Percentiles rank a stretch among this genome's conserved stretches.
Conservation (phyloP, 2,797 vertebrate species). For the Acanthurus leucopareius region DNA sequence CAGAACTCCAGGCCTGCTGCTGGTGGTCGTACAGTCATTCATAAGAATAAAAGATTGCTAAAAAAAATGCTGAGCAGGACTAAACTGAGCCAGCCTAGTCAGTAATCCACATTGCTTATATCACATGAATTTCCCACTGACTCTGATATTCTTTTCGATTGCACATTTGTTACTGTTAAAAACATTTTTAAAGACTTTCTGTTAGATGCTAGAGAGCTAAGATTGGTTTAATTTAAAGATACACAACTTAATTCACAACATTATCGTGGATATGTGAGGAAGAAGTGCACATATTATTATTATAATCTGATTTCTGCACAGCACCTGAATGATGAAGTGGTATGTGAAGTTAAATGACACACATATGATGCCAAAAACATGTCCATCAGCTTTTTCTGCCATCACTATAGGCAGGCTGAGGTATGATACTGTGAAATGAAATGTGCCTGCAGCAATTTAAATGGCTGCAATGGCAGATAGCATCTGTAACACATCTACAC, state of each 20-base stretch:
- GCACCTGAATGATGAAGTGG: not conserved
- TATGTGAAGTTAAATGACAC: constrained; percentile 2
- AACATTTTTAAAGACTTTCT: not conserved
- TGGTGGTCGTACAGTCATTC: constrained; percentile 49
- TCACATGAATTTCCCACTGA: constrained; percentile 44
- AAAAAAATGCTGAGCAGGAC: constrained; percentile 64
- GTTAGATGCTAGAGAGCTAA: not conserved
- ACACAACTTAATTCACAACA: not conserved
- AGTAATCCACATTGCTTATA: constrained; percentile 59
- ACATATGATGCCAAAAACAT: constrained; percentile 4
- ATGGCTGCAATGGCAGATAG: constrained; percentile 59
- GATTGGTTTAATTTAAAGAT: not conserved
- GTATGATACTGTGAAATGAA: constrained; percentile 58
- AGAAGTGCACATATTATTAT: not conserved
- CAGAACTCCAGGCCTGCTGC: constrained; percentile 45
- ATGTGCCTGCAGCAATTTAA: constrained; percentile 58
- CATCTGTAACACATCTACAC: constrained; percentile 51
- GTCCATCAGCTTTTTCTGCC: constrained; percentile 18
- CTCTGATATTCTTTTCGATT: constrained; percentile 30
- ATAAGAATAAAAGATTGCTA: constrained; percentile 62
- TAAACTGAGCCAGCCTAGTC: constrained; percentile 52
- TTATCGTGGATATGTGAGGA: not conserved
- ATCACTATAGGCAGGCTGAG: constrained; percentile 10
- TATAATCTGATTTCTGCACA: not conserved
- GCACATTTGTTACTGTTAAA: constrained; percentile 1